phyloP scores from a whole-genome alignment of 2,113 vertebrate genomes.

The Poecile atricapillus region DNA sequence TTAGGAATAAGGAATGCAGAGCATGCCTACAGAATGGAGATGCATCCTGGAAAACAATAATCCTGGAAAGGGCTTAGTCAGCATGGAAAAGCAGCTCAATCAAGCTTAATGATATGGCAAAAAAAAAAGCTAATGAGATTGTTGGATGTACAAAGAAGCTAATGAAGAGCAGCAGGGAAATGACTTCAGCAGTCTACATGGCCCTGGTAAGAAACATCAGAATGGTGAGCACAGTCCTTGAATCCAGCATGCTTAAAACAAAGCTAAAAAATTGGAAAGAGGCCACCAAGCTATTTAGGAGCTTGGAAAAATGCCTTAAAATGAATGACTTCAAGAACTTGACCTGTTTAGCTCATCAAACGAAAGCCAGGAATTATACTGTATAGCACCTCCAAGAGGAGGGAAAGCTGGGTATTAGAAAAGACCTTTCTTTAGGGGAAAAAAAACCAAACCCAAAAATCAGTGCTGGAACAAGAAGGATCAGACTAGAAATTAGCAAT shows the following conservation, averaged over 20 bases:
- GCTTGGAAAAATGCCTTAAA: conserved; percentile 58
- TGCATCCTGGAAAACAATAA: conserved; percentile 22
- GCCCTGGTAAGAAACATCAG: conserved; percentile 19
- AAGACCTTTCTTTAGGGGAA: background rate
- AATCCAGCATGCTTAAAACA: background rate
- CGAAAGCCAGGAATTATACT: background rate
- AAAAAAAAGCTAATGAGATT: conserved; percentile 51
- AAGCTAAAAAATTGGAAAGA: conserved; percentile 36
- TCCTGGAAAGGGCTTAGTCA: conserved; percentile 47
- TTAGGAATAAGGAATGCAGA: background rate
- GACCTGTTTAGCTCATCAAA: conserved; percentile 41
- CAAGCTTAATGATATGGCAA: conserved; percentile 50
- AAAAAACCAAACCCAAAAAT: background rate
- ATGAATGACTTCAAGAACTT: conserved; percentile 42
- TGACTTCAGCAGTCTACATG: conserved; percentile 27
- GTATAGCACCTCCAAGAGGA: conserved; percentile 13
- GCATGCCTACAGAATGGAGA: background rate
- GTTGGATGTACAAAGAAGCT: conserved; percentile 32
- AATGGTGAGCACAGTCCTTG: background rate
- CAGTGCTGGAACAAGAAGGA: background rate
- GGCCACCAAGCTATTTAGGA: conserved; percentile 37
- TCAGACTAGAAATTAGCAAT: background rate
- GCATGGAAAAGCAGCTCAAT: conserved; percentile 30
- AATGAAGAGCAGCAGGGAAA: conserved; percentile 54
- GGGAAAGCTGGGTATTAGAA: background rate